A percentile compares a stretch with the other conserved stretches of the same genome.
Conservation (phyloP, 2,888 invertebrate genomes). For the Lasioglossum calceatum region DNA sequence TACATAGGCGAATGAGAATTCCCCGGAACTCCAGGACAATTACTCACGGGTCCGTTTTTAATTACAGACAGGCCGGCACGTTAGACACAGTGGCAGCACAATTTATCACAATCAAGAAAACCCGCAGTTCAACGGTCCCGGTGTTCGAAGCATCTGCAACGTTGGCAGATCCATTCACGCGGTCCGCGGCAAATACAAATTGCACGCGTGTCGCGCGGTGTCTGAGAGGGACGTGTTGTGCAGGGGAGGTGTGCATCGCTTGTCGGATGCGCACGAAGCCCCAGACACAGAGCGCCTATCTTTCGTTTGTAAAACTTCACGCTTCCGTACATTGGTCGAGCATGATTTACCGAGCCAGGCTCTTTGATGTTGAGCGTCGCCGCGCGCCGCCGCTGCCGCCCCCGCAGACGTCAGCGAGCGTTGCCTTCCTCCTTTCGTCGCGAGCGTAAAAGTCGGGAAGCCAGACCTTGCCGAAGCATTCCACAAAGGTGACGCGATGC, state of each 20-base stretch:
- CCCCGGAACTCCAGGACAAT: background rate
- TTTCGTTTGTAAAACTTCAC: slow-evolving; percentile 47
- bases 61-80: background rate
- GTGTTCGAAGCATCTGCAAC: background rate
- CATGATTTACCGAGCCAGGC: slow-evolving; percentile 49
- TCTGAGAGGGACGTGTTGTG: background rate
- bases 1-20: background rate
- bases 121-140: background rate
- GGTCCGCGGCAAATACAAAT: background rate
- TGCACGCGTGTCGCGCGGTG: background rate
- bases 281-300: slow-evolving; percentile 42
- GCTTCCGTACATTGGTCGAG: slow-evolving; percentile 60
- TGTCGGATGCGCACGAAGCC: slow-evolving; percentile 19
- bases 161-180: background rate
- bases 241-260: slow-evolving; percentile 8
- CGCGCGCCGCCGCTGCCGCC: background rate
- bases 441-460: slow-evolving; percentile 45
- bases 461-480: slow-evolving; percentile 70
- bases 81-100: slow-evolving; percentile 3
- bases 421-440: slow-evolving; percentile 32
- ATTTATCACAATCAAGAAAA: slow-evolving; percentile 15
- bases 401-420: background rate
- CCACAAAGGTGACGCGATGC: slow-evolving; percentile 68
- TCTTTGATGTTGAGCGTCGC: slow-evolving; percentile 43
- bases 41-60: slow-evolving; percentile 6